Evolutionary conservation across 2,113 vertebrate genomes (phyloP).

Genomic region (Asarcornis scutulata): DNA sequence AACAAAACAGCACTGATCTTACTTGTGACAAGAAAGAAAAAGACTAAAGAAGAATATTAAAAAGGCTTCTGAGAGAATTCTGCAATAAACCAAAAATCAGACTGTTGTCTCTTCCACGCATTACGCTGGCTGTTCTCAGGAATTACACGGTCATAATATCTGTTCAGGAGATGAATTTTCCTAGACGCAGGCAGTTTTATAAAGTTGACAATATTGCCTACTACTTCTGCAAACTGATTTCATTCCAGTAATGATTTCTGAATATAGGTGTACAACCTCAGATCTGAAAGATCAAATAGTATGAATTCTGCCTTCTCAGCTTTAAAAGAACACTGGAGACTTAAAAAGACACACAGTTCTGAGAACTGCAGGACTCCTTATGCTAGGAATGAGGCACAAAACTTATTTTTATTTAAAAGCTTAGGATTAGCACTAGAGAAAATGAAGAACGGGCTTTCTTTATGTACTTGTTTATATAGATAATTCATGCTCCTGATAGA

Average conservation of each 20-base stretch:
- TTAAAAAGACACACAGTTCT: not conserved
- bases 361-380: fast-evolving
- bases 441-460: not conserved
- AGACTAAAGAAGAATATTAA: not conserved
- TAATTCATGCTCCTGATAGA: not conserved
- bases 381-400: not conserved
- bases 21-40: not conserved
- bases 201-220: fast-evolving
- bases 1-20: not conserved
- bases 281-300: not conserved
- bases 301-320: not conserved
- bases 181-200: not conserved
- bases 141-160: not conserved
- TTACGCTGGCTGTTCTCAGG: not conserved
- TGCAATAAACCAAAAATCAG: not conserved
- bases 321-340: not conserved
- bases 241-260: not conserved
- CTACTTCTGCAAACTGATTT: not conserved
- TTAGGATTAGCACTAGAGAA: not conserved
- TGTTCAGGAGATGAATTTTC: not conserved
- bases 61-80: not conserved
- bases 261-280: not conserved
- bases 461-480: not conserved
- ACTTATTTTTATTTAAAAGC: not conserved
- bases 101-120: not conserved